phyloP scores from a whole-genome alignment of 2,888 invertebrate genomes.

The Hypsopygia costalis region DNA sequence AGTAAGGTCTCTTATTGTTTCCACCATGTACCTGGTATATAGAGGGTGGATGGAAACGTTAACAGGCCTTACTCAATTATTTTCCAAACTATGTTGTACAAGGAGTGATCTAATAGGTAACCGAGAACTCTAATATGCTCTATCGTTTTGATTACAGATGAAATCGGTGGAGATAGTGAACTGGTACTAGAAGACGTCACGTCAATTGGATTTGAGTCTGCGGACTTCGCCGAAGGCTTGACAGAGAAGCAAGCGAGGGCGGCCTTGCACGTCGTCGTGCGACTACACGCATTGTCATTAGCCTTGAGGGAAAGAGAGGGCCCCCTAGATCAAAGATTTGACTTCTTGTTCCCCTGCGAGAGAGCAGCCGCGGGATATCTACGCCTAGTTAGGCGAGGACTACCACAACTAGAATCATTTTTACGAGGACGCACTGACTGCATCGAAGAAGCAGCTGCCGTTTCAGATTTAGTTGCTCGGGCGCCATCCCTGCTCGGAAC shows the following conservation, averaged over 20 bases:
- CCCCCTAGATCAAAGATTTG: constrained; percentile 67
- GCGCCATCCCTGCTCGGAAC: constrained; percentile 87
- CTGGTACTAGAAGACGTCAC: constrained; percentile 88
- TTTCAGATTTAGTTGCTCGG: constrained; percentile 83
- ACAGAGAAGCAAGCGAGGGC: constrained; percentile 83
- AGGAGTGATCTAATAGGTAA: too few species aligned
- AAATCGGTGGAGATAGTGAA: constrained; percentile 78
- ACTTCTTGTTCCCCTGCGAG: constrained; percentile 88
- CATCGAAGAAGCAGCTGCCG: constrained; percentile 80
- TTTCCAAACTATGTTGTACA: too few species aligned
- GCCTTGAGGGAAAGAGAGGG: constrained; percentile 71
- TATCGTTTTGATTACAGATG: constrained; percentile 55
- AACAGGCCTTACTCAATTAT: too few species aligned
- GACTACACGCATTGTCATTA: constrained; percentile 87
- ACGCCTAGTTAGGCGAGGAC: constrained; percentile 87
- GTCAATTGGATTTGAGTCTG: constrained; percentile 82
- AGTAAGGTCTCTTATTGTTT: too few species aligned
- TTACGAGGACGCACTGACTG: constrained; percentile 84
- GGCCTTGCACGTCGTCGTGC: constrained; percentile 86
- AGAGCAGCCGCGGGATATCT: constrained; percentile 90
- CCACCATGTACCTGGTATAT: too few species aligned
- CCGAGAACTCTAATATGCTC: too few species aligned
- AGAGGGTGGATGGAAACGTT: too few species aligned
- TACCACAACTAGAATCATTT: constrained; percentile 88
- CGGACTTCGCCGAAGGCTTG: constrained; percentile 85